phyloP scores from a whole-genome alignment of 2,888 invertebrate genomes.

The Actias luna region DNA sequence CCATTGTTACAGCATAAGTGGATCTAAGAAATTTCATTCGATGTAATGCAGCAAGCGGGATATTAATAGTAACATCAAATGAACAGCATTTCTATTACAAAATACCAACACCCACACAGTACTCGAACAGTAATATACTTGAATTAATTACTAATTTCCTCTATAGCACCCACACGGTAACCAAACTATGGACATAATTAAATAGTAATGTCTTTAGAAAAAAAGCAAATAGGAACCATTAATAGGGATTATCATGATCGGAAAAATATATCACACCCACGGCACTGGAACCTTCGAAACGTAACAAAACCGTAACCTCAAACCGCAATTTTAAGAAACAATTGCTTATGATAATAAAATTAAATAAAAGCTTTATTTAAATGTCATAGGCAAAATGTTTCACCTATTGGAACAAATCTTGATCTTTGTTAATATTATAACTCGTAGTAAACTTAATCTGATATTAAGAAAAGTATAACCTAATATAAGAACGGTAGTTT shows the following conservation, averaged over 20 bases:
- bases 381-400: no score
- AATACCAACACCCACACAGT: constrained; percentile 61
- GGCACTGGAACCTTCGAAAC: background rate
- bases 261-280: background rate
- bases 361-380: background rate
- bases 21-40: constrained; percentile 47
- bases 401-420: no score
- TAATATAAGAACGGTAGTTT: no score
- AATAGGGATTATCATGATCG: constrained; percentile 1
- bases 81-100: constrained; percentile 70
- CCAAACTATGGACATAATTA: constrained; percentile 22
- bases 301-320: background rate
- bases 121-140: constrained; percentile 51
- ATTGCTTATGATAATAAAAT: background rate
- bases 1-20: constrained; percentile 28
- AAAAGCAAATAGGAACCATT: background rate
- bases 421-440: no score
- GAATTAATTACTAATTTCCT: constrained; percentile 62
- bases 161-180: constrained; percentile 45
- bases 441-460: no score
- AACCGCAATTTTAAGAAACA: background rate
- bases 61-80: constrained; percentile 58
- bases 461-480: no score
- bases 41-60: constrained; percentile 52
- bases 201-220: constrained; percentile 18